phyloP scores from a whole-genome alignment of 2,113 vertebrate genomes.

The Oryzias celebensis region DNA sequence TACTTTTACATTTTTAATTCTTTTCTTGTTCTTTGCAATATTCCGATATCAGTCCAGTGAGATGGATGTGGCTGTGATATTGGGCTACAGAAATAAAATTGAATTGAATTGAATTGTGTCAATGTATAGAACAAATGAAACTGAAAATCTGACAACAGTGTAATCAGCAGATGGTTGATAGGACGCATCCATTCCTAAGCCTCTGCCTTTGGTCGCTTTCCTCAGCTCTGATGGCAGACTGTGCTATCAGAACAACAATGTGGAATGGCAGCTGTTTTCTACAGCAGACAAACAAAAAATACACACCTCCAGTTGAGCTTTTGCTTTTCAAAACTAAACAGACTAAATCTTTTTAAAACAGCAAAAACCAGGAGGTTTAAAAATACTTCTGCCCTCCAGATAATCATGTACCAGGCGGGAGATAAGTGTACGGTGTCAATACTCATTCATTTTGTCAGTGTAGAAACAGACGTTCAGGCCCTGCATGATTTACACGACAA shows the following conservation, averaged over 20 bases:
- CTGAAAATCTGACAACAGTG: no score
- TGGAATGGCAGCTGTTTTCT: conserved; percentile 40
- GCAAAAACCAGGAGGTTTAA: neutral
- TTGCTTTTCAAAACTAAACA: neutral
- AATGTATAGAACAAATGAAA: no score
- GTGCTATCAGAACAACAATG: conserved; percentile 27
- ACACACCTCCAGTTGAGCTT: conserved; percentile 3
- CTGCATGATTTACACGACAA: conserved; percentile 14
- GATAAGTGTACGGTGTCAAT: neutral
- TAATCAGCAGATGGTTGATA: conserved; percentile 6
- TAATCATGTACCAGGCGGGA: no score
- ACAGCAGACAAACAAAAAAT: conserved; percentile 7
- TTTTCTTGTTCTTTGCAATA: no score
- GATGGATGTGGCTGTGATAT: no score
- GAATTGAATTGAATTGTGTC: no score
- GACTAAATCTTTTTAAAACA: conserved; percentile 1
- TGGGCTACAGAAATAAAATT: no score
- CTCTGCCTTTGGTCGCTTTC: conserved; percentile 1
- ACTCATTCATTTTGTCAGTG: neutral
- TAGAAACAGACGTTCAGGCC: neutral
- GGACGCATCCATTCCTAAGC: conserved; percentile 27
- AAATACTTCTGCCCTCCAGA: neutral
- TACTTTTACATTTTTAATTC: no score
- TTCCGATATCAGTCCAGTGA: no score
- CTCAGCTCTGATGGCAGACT: neutral